Base-by-base conservation (phyloP, 1,140 invertebrate species). In the Leguminivora glycinivorella region DNA sequence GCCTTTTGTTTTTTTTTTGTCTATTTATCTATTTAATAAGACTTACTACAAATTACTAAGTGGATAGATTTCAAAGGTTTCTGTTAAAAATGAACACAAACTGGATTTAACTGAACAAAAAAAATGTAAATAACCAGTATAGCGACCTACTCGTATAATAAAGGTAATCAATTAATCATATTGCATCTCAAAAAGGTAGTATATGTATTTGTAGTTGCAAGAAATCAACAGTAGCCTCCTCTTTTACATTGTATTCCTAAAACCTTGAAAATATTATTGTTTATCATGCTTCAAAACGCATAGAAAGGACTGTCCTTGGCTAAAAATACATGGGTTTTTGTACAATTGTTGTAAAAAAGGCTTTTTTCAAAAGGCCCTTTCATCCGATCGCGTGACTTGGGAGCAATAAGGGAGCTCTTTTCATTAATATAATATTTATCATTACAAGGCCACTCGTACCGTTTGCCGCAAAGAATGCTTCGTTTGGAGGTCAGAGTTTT, bases 331-430 rank as follows among this genome's bases (percentile, higher is more conserved):
- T 31, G 69, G 25, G 19, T 52, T 56, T 52, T 77, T 72, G 63
- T 63, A 29, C 58, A 63, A 63, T 63, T 63, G 29, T 63, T 29
- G 4, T 24, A 63, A 63, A 63, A 63, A 63, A 26, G 14, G 25
- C 10, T 17, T 63, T 63, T 71, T 74, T 72, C 70, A 71, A 78
- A 77, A 78, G 69, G 17, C 29, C 63, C 70, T 69, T 73, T 82
- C 56, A 70, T 66, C 79, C 66, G 43, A 74, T 85, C 74, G 83
- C 83, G 83, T 85, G 83, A 79, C 68, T 73, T 76, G 71, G 71
- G 58, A 69, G 71, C 60, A 70, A 74, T 72, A 75, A 75, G 40
- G 67, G 34, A 78, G 69, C 60, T 72, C 76, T 76, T 79, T 83
- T 83, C 76, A 80, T 83, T 75, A 71, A 73, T 63, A 69, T 71